phyloP scores from a whole-genome alignment of 2,113 vertebrate genomes.

The Gadus macrocephalus region DNA sequence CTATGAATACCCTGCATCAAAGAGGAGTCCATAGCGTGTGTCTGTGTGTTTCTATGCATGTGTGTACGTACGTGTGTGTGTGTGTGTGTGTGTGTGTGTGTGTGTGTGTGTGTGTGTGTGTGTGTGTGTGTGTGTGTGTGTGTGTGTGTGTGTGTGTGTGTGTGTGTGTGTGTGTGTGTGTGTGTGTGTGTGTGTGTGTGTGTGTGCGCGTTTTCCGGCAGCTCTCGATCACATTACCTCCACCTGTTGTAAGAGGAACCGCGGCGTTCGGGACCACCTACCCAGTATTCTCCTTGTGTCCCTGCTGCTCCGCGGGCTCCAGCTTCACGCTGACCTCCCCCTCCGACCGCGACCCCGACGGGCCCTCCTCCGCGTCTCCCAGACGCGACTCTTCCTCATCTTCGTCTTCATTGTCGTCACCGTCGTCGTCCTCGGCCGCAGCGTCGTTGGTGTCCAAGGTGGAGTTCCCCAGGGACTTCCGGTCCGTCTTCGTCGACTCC shows the following conservation, averaged over 20 bases:
- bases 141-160: background rate
- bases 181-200: background rate
- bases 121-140: conserved; percentile 8
- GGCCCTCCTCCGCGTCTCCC: conserved; percentile 52
- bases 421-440: conserved; percentile 23
- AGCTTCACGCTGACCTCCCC: conserved; percentile 49
- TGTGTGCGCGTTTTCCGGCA: background rate
- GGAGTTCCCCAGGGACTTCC: conserved; percentile 23
- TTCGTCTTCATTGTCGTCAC: conserved; percentile 30
- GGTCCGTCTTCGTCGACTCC: conserved; percentile 25
- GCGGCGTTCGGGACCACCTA: conserved; percentile 55
- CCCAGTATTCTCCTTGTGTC: conserved; percentile 70
- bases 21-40: conserved; percentile 6
- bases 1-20: conserved; percentile 1
- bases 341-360: conserved; percentile 37
- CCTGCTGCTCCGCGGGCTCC: conserved; percentile 57
- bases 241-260: conserved; percentile 20
- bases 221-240: background rate
- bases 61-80: background rate
- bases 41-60: background rate
- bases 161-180: conserved; percentile 2
- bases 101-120: background rate
- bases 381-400: conserved; percentile 22
- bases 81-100: conserved; percentile 14
- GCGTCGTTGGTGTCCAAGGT: conserved; percentile 33